Conservation (phyloP, 2,797 vertebrate species). For the Arnoldichthys spilopterus region DNA sequence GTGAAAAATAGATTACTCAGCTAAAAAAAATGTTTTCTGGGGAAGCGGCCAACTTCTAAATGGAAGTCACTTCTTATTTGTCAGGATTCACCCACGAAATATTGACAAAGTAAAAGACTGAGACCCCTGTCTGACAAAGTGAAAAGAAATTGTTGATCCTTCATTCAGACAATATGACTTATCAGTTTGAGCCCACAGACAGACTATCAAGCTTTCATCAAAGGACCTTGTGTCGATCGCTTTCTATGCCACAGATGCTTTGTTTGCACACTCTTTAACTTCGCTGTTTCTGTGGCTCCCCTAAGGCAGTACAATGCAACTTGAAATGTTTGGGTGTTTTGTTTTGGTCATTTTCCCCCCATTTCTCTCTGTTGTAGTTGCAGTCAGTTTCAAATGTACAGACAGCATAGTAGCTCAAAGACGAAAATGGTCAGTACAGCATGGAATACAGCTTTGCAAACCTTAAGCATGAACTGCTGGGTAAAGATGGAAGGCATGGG, state of each 20-base stretch:
- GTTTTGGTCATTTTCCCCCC: background rate
- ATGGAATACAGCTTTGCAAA: background rate
- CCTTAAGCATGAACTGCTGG: background rate
- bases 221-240: conserved; percentile 12
- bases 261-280: conserved; percentile 5
- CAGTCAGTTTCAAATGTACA: background rate
- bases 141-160: conserved; percentile 49
- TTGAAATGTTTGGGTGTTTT: background rate
- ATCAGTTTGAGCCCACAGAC: conserved; percentile 31
- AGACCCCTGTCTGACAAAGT: conserved; percentile 36
- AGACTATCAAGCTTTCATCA: conserved; percentile 47
- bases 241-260: conserved; percentile 17
- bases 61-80: conserved; percentile 47
- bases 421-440: background rate
- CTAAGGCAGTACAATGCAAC: background rate
- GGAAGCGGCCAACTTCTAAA: conserved; percentile 38
- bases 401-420: background rate
- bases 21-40: conserved; percentile 36
- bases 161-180: conserved; percentile 24
- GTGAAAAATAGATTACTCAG: conserved; percentile 30
- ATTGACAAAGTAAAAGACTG: conserved; percentile 48
- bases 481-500: background rate
- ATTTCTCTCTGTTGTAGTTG: background rate
- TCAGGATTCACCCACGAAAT: conserved; percentile 42
- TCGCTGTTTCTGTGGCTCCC: background rate